Conservation (phyloP, 1,140 invertebrate genomes). For the Cydia strobilella region DNA sequence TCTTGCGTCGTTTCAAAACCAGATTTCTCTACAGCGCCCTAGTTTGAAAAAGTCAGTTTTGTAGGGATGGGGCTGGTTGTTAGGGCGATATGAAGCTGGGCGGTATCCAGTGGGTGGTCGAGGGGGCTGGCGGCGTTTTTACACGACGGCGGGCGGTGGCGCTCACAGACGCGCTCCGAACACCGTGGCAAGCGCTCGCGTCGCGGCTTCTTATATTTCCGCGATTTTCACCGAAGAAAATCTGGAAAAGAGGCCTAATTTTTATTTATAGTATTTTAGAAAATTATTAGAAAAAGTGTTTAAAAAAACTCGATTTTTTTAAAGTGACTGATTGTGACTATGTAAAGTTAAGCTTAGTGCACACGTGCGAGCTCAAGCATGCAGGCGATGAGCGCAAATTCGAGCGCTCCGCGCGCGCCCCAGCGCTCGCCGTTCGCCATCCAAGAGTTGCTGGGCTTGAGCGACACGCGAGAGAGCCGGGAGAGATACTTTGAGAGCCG, state of each 20-base stretch:
- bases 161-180: constrained; percentile 62
- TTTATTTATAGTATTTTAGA: constrained; percentile 2
- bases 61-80: constrained; percentile 4
- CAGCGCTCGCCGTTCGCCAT: constrained; percentile 95
- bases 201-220: constrained; percentile 45
- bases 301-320: constrained; percentile 36
- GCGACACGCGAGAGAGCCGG: constrained; percentile 67
- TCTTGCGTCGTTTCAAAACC: constrained; percentile 41
- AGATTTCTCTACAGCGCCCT: constrained; percentile 3
- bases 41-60: constrained; percentile 48
- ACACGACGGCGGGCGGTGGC: constrained; percentile 42
- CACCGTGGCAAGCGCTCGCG: constrained; percentile 67
- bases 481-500: constrained; percentile 58
- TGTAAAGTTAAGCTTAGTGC: constrained; percentile 40
- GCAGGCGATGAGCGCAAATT: constrained; percentile 74
- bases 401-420: constrained; percentile 79
- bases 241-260: constrained; percentile 41
- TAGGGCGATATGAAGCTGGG: constrained; percentile 20
- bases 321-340: constrained; percentile 32
- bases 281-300: constrained; percentile 36
- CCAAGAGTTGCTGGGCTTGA: constrained; percentile 92
- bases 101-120: background rate
- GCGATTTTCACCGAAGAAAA: constrained; percentile 53
- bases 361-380: constrained; percentile 45
- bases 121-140: constrained; percentile 6